Base-by-base conservation (phyloP, 2,888 invertebrate species). In the Caradrina kadenii region DNA sequence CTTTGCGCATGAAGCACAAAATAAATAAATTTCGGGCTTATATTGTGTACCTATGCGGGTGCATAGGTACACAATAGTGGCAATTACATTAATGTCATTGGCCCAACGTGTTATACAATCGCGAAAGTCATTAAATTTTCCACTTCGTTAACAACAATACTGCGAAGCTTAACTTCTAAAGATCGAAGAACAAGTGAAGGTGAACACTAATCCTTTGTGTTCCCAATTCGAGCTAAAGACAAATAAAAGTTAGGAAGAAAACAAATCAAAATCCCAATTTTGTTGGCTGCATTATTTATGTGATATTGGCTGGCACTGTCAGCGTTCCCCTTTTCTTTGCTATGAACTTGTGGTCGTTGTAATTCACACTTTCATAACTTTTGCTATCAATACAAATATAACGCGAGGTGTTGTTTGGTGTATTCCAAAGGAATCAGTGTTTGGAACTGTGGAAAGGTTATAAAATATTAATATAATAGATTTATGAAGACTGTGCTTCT, bases 261-360 rank as follows among this genome's bases (percentile, higher is more conserved):
- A 96, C 94, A 96, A 96, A 96, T 95, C 95, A 95, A 94, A 95
- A 95, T 93, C 92, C 91, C 95, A 94, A 96, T 96, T 94, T 93
- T 90, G 89, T 83, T 89, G 90, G 91, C 88, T 95, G 95, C 94
- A 95, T 96, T 95, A 96, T 96, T 95, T 96, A 96, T 96, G 93
- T 90, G 93, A 93, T 94, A 94, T 93, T 93, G 93, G 93, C 91
- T 89, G 90, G 91, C 89, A 92, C 91, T 92, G 92, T 89, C 91
- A 88, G 84, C 88, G 89, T 89, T 89, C 95, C 94, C 94, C 93
- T 90, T 93, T 94, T 92, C 92, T 92, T 92, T 90, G 86, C 89
- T 89, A 90, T 92, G 88, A 93, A 91, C 89, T 92, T 91, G 90
- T 84, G 90, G 91, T 88, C 72, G 83, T 84, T 86, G 88, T 92